Conservation (phyloP, 2,888 invertebrate species). For the Spisula solida region DNA sequence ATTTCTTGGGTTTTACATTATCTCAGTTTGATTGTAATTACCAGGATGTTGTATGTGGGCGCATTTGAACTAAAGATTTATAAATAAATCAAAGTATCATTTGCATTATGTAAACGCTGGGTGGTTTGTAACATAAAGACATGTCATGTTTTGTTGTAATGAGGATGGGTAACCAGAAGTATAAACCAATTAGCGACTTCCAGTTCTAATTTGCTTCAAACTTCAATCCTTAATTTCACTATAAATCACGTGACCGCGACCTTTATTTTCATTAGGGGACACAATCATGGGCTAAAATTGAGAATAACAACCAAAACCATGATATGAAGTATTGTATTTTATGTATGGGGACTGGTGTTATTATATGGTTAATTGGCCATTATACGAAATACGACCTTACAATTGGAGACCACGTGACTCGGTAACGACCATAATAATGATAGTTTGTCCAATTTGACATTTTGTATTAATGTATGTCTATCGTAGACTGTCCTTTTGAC, state of each 20-base stretch:
- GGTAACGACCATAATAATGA: slow-evolving; percentile 23
- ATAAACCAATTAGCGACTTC: neutral
- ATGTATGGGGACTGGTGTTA: neutral
- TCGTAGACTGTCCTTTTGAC: slow-evolving; percentile 15
- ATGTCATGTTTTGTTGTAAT: neutral
- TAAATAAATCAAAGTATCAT: neutral
- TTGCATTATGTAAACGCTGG: neutral
- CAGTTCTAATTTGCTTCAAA: neutral
- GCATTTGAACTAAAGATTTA: neutral
- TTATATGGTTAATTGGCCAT: slow-evolving; percentile 16
- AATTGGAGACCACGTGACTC: neutral
- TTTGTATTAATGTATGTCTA: slow-evolving; percentile 22
- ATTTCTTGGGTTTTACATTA: neutral
- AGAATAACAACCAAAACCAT: neutral
- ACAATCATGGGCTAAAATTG: neutral
- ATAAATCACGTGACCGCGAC: neutral
- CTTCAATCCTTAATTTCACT: neutral
- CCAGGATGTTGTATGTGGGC: neutral
- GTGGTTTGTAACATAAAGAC: neutral
- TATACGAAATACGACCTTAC: slow-evolving; percentile 17
- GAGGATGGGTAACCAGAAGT: neutral
- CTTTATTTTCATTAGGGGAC: neutral
- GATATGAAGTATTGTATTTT: neutral
- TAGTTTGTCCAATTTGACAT: slow-evolving; percentile 21
- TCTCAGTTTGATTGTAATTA: neutral